Evolutionary conservation across 2,888 invertebrate genomes (phyloP).

Genomic region (Nyleta sp.): DNA sequence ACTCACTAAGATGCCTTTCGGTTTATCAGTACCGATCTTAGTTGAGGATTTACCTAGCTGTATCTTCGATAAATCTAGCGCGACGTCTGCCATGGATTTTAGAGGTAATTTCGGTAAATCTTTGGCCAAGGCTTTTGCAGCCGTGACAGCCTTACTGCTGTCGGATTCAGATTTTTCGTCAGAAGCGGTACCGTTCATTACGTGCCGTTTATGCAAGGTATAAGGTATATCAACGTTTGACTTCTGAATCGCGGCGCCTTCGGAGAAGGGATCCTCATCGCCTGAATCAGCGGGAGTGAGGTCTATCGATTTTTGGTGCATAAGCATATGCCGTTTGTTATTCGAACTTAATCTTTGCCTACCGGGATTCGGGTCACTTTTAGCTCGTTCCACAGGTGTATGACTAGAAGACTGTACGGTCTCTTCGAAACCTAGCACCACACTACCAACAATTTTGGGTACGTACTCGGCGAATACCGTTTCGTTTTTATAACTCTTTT

Average conservation of each 20-base stretch:
- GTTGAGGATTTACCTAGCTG: slow-evolving; percentile 68
- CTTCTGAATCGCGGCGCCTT: slow-evolving; percentile 83
- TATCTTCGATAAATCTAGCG: slow-evolving; percentile 77
- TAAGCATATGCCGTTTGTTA: slow-evolving; percentile 89
- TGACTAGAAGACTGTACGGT: slow-evolving; percentile 80
- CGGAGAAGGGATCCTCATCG: slow-evolving; percentile 90
- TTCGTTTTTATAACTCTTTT: slow-evolving; percentile 78
- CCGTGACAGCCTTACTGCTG: slow-evolving; percentile 72
- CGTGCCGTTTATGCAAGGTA: slow-evolving; percentile 91
- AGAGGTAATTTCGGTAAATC: slow-evolving; percentile 77
- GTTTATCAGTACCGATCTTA: slow-evolving; percentile 82
- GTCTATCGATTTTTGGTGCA: slow-evolving; percentile 94
- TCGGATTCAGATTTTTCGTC: slow-evolving; percentile 80
- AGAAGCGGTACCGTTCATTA: slow-evolving; percentile 91
- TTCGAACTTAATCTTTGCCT: slow-evolving; percentile 89
- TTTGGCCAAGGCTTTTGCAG: slow-evolving; percentile 66
- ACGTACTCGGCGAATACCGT: slow-evolving; percentile 86
- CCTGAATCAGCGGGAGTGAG: slow-evolving; percentile 93
- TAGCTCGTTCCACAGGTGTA: slow-evolving; percentile 91
- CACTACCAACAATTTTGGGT: slow-evolving; percentile 84
- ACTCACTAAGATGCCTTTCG: slow-evolving; percentile 75
- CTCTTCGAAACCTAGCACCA: slow-evolving; percentile 79
- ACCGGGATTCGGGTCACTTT: slow-evolving; percentile 93
- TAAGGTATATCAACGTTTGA: slow-evolving; percentile 89
- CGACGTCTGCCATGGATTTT: slow-evolving; percentile 75